Conservation (phyloP, 2,113 vertebrate genomes). For the Leptodactylus fuscus region DNA sequence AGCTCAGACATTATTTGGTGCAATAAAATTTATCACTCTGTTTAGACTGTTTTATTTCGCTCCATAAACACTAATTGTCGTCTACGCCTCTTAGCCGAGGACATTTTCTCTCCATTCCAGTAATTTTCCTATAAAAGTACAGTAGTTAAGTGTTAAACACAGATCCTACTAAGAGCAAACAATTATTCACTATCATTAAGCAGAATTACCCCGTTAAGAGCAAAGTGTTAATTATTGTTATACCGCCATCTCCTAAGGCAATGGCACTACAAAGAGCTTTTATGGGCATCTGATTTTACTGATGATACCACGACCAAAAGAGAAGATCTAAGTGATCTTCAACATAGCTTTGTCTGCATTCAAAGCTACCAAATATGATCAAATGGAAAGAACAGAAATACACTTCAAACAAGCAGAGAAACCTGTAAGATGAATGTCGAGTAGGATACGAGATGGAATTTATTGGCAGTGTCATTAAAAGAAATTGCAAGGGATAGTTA, state of each 20-base stretch:
- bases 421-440: not conserved
- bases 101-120: not conserved
- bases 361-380: not conserved
- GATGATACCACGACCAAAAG: not conserved
- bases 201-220: conserved; percentile 19
- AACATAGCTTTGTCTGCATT: not conserved
- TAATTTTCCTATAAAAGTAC: conserved; percentile 17
- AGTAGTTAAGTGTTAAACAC: conserved; percentile 29
- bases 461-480: not conserved
- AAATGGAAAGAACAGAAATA: not conserved
- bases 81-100: not conserved
- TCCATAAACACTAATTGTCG: not conserved
- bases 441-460: no score
- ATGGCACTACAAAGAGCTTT: conserved; percentile 15
- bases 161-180: conserved; percentile 16
- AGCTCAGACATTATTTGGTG: not conserved
- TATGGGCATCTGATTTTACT: not conserved
- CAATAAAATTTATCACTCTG: not conserved
- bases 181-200: conserved; percentile 37
- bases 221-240: conserved; percentile 42
- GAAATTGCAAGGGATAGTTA: not conserved
- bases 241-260: conserved; percentile 27
- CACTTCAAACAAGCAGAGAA: conserved; percentile 1
- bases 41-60: not conserved
- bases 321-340: conserved; percentile 3